A percentile compares a stretch with the other conserved stretches of the same genome.
These are phyloP conservation scores for Lithophane socia DNA, from an alignment of 2,888 invertebrate species.

Conservation along the genomic window DNA sequence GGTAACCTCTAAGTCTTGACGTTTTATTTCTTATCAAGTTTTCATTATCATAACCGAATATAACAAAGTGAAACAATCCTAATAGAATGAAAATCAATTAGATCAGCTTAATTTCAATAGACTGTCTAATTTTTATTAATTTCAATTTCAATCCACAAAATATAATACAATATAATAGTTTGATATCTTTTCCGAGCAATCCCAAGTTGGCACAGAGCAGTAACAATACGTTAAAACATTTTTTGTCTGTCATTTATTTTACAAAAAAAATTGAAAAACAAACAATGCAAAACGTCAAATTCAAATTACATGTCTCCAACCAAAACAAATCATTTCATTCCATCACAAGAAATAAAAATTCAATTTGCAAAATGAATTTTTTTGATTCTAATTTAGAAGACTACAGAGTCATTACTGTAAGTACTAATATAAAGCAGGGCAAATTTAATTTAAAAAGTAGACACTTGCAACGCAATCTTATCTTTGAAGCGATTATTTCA, in stretches of 20 bases:
- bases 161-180: not conserved
- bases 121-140: accelerated
- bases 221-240: slow-evolving; percentile 16
- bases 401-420: slow-evolving; percentile 68
- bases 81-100: not conserved
- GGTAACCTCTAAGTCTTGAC: slow-evolving; percentile 17
- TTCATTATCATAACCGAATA: not conserved
- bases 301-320: slow-evolving; percentile 7
- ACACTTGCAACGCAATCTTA: slow-evolving; percentile 3
- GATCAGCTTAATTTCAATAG: no score
- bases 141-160: not conserved
- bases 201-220: not conserved
- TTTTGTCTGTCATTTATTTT: slow-evolving; percentile 5
- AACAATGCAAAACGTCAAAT: slow-evolving; percentile 17
- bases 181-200: not conserved
- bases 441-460: not conserved
- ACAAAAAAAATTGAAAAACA: not conserved
- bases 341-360: slow-evolving; percentile 2
- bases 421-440: slow-evolving; percentile 39
- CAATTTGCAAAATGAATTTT: slow-evolving; percentile 39
- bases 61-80: not conserved
- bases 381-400: slow-evolving; percentile 56
- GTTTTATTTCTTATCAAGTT: slow-evolving; percentile 31
- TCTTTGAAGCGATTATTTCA: slow-evolving; percentile 20
- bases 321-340: not conserved